These are phyloP conservation scores for Carpatolechia fugitivella DNA, from an alignment of 2,888 invertebrate species.

Conservation along the genomic window DNA sequence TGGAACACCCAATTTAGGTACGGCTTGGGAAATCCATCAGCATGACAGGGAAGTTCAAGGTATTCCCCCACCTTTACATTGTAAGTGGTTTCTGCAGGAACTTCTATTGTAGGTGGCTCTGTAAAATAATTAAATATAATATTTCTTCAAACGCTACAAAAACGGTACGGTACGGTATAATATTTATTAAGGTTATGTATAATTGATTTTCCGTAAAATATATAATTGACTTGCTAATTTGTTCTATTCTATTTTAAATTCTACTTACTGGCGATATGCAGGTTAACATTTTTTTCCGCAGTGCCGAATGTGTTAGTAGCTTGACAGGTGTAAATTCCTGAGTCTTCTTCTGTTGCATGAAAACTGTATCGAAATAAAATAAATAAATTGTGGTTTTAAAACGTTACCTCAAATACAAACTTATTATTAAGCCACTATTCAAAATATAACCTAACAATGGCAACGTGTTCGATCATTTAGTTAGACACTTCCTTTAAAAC, in stretches of 20 bases:
- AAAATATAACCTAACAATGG: too few relatives aligned
- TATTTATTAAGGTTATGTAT: too few relatives aligned
- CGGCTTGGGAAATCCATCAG: conserved; percentile 43
- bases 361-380: conserved; percentile 31
- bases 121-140: conserved; percentile 12
- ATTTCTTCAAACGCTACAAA: too few relatives aligned
- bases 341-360: conserved; percentile 21
- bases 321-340: conserved; percentile 39
- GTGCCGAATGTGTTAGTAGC: conserved; percentile 37
- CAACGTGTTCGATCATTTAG: too few relatives aligned
- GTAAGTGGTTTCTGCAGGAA: conserved; percentile 28
- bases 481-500: too few relatives aligned
- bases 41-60: conserved; percentile 35
- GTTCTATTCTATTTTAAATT: too few relatives aligned
- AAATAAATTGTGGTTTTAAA: too few relatives aligned
- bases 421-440: too few relatives aligned
- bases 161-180: too few relatives aligned
- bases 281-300: conserved; percentile 24
- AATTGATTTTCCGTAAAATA: too few relatives aligned
- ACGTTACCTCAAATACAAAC: too few relatives aligned
- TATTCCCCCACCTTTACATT: conserved; percentile 28
- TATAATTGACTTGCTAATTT: too few relatives aligned
- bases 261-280: conserved; percentile 38
- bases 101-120: conserved; percentile 34
- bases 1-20: conserved; percentile 38